Percentiles rank a stretch among this genome's conserved stretches.
These are phyloP conservation scores for Potamarius usumacintae DNA, from an alignment of 2,113 vertebrate genomes.

Conservation along the genomic window DNA sequence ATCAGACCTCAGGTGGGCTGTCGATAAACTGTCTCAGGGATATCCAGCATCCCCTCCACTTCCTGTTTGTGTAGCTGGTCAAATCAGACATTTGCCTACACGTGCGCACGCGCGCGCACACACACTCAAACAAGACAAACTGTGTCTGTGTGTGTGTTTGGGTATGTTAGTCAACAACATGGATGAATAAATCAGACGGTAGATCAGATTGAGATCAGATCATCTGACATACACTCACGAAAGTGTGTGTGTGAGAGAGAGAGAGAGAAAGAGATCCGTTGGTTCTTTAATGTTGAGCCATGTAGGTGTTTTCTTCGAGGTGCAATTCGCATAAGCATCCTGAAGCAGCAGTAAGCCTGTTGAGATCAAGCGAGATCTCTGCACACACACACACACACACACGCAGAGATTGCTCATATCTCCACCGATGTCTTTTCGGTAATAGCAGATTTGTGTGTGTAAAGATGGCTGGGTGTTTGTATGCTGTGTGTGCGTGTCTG, in stretches of 20 bases:
- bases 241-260: not conserved
- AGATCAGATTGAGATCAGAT: not conserved
- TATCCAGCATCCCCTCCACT: slow-evolving; percentile 22
- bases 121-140: not conserved
- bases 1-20: slow-evolving; percentile 30
- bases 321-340: slow-evolving; percentile 24
- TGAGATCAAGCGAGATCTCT: slow-evolving; percentile 23
- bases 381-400: not conserved
- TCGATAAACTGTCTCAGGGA: slow-evolving; percentile 25
- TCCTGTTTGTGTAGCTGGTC: slow-evolving; percentile 43
- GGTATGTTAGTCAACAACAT: not conserved
- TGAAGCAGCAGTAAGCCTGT: slow-evolving; percentile 33
- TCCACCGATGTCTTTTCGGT: not conserved
- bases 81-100: not conserved
- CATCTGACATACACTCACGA: not conserved
- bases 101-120: no score
- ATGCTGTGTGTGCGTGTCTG: not conserved
- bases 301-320: slow-evolving; percentile 43
- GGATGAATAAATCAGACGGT: not conserved
- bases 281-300: slow-evolving; percentile 37
- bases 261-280: not conserved
- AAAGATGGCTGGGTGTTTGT: not conserved
- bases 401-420: not conserved
- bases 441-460: not conserved
- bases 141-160: not conserved